A percentile compares a stretch with the other conserved stretches of the same genome.
phyloP scores from a whole-genome alignment of 2,797 vertebrate genomes.

The Heteromormyrus szaboi region DNA sequence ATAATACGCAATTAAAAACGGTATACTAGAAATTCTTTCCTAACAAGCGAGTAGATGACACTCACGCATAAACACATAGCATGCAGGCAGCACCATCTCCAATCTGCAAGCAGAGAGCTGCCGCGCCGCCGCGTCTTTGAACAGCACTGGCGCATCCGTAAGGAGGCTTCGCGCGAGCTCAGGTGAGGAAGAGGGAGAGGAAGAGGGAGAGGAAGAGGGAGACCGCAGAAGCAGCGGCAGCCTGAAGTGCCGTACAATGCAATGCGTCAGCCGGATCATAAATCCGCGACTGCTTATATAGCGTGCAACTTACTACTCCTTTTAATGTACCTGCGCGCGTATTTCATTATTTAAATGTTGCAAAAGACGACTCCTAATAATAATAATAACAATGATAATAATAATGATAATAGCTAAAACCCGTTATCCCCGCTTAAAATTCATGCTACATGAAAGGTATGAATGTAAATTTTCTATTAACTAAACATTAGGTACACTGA shows the following conservation, averaged over 20 bases:
- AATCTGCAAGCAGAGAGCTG: not conserved
- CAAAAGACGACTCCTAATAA: not conserved
- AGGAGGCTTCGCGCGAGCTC: slow-evolving; percentile 8
- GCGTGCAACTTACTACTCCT: not conserved
- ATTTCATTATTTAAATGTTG: not conserved
- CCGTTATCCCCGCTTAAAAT: not conserved
- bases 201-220: not conserved
- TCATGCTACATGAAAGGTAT: not conserved
- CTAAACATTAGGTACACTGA: not conserved
- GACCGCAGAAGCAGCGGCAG: slow-evolving; percentile 6
- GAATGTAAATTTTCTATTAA: not conserved
- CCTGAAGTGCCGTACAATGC: not conserved
- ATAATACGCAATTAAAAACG: not conserved
- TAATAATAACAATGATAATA: not conserved
- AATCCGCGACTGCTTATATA: slow-evolving; percentile 12
- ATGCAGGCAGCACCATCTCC: not conserved
- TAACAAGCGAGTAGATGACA: not conserved
- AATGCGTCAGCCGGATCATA: slow-evolving; percentile 13
- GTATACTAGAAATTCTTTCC: not conserved
- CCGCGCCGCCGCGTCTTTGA: slow-evolving; percentile 4
- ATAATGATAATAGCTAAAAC: not conserved
- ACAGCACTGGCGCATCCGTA: not conserved
- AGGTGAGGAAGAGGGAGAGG: not conserved
- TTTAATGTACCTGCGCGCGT: not conserved
- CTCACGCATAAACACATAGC: not conserved